Percentiles rank a stretch among this genome's conserved stretches.
These are phyloP conservation scores for Drosophila algonquin DNA, from an alignment of 2,888 invertebrate species.

Conservation along the genomic window DNA sequence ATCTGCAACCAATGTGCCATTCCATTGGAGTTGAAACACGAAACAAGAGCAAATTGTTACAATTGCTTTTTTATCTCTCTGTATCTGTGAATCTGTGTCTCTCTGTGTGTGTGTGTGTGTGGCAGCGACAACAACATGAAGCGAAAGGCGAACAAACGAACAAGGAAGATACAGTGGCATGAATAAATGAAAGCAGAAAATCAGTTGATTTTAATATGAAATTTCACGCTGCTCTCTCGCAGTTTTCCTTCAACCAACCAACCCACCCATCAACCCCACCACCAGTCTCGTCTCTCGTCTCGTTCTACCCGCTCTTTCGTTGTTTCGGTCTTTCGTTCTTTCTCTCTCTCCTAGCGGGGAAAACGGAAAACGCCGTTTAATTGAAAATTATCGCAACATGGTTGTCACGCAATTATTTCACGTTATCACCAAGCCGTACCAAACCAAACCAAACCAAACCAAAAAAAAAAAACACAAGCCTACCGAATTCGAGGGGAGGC, in stretches of 20 bases:
- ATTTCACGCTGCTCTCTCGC: slow-evolving; percentile 68
- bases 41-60: slow-evolving; percentile 72
- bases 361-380: slow-evolving; percentile 73
- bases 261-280: neutral
- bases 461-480: slow-evolving; percentile 3
- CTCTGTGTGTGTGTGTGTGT: slow-evolving; percentile 16
- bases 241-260: slow-evolving; percentile 11
- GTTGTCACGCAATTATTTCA: slow-evolving; percentile 84
- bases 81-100: slow-evolving; percentile 16
- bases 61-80: slow-evolving; percentile 56
- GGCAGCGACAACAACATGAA: slow-evolving; percentile 34
- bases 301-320: neutral
- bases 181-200: slow-evolving; percentile 80
- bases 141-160: slow-evolving; percentile 44
- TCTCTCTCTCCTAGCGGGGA: slow-evolving; percentile 20
- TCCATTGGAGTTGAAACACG: slow-evolving; percentile 50
- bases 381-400: slow-evolving; percentile 84
- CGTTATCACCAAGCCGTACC: slow-evolving; percentile 71
- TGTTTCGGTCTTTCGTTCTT: neutral
- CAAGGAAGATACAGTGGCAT: slow-evolving; percentile 59
- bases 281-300: neutral
- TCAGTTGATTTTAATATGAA: slow-evolving; percentile 80
- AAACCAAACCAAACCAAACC: neutral
- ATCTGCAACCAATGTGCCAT: slow-evolving; percentile 1
- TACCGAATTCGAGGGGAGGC: neutral